Evolutionary conservation across 2,113 vertebrate species (phyloP).

Genomic region (Engystomops pustulosus): DNA sequence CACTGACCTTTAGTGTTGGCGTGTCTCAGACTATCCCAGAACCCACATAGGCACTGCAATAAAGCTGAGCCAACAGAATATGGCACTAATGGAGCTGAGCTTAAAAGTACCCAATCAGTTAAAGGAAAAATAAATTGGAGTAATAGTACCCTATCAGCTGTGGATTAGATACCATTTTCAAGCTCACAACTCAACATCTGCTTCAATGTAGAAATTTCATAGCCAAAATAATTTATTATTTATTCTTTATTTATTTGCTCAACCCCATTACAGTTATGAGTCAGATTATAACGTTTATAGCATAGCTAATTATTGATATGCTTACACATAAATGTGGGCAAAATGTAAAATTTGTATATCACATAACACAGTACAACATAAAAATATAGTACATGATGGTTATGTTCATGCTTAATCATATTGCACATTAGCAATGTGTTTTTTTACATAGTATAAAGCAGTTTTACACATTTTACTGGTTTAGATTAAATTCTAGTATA

Average conservation of each 20-base stretch:
- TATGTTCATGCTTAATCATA: slow-evolving; percentile 6
- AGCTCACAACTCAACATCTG: neutral
- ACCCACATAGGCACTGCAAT: too few species aligned
- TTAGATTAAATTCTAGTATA: neutral
- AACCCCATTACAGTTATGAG: neutral
- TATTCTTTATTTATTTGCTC: neutral
- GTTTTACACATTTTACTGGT: neutral
- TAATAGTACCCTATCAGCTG: too few species aligned
- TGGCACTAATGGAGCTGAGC: too few species aligned
- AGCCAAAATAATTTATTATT: neutral
- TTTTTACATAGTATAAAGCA: neutral
- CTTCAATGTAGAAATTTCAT: neutral
- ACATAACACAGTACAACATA: slow-evolving; percentile 2
- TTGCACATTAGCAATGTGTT: neutral
- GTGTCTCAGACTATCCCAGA: too few species aligned
- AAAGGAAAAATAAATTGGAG: too few species aligned
- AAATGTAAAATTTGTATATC: neutral
- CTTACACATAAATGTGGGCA: neutral
- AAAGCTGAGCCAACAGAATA: too few species aligned
- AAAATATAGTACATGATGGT: neutral
- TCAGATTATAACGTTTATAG: neutral
- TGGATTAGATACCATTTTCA: too few species aligned
- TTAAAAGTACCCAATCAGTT: too few species aligned
- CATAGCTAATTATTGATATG: slow-evolving; percentile 12
- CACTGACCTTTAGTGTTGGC: too few species aligned